phyloP scores from a whole-genome alignment of 92 coral and sea anemone species.

The Paramuricea clavata region DNA sequence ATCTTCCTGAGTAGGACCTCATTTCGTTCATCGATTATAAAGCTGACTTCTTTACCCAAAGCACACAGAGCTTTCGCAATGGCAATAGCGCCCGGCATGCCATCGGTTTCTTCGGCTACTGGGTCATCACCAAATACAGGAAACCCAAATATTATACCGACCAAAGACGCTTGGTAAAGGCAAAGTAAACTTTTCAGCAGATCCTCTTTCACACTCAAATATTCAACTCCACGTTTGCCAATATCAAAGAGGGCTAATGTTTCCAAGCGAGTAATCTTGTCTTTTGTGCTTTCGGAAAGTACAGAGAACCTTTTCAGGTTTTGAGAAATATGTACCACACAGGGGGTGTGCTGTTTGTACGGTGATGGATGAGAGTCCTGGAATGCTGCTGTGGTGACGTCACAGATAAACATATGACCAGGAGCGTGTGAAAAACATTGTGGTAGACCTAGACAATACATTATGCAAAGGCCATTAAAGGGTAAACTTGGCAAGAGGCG shows the following conservation, averaged over 20 bases:
- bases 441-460: slow-evolving; percentile 5
- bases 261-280: slow-evolving; percentile 66
- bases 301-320: slow-evolving; percentile 76
- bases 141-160: slow-evolving; percentile 42
- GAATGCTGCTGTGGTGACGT: slow-evolving; percentile 60
- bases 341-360: slow-evolving; percentile 61
- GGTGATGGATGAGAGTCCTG: slow-evolving; percentile 58
- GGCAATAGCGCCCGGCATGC: slow-evolving; percentile 73
- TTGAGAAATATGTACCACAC: slow-evolving; percentile 68
- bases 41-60: slow-evolving; percentile 73
- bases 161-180: slow-evolving; percentile 70
- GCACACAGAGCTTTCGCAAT: slow-evolving; percentile 84
- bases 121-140: slow-evolving; percentile 42
- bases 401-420: slow-evolving; percentile 72
- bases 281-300: slow-evolving; percentile 70
- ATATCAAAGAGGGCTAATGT: slow-evolving; percentile 78
- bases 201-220: slow-evolving; percentile 65
- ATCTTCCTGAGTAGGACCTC: slow-evolving; percentile 51
- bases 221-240: slow-evolving; percentile 74
- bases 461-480: background rate
- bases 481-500: too few species aligned
- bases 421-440: slow-evolving; percentile 69
- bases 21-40: slow-evolving; percentile 60
- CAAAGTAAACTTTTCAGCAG: slow-evolving; percentile 50
- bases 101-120: slow-evolving; percentile 59